phyloP scores from a whole-genome alignment of 2,888 invertebrate species.

The Heliconius hortense region DNA sequence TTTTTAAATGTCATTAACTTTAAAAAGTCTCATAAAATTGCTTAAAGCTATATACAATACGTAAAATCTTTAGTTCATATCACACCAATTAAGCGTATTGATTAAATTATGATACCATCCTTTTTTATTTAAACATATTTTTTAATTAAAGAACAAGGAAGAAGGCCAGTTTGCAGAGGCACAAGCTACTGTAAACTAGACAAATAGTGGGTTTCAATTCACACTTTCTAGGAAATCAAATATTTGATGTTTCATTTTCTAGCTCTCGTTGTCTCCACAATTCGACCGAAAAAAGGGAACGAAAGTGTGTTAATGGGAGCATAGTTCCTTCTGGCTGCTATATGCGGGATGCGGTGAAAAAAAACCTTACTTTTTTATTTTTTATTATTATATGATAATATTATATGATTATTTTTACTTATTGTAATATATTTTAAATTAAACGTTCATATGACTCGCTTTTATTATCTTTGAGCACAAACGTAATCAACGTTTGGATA shows the following conservation, averaged over 20 bases:
- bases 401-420: not conserved
- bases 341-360: not conserved
- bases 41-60: not conserved
- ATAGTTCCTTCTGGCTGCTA: not conserved
- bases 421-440: constrained; percentile 1
- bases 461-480: not conserved
- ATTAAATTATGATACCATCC: too few species aligned
- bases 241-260: not conserved
- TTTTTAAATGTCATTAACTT: too few species aligned
- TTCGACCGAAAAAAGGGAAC: not conserved
- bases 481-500: not conserved
- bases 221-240: not conserved
- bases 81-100: too few species aligned
- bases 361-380: not conserved
- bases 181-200: not conserved
- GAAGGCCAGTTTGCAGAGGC: not conserved
- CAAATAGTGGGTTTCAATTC: not conserved
- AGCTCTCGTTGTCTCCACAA: not conserved
- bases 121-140: too few species aligned
- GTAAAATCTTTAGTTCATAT: not conserved
- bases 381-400: too few species aligned
- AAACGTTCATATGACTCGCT: not conserved
- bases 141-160: too few species aligned
- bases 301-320: not conserved
- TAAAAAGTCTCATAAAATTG: not conserved